Base-by-base conservation (phyloP, 1,140 invertebrate genomes). In the Aphis craccivora region DNA sequence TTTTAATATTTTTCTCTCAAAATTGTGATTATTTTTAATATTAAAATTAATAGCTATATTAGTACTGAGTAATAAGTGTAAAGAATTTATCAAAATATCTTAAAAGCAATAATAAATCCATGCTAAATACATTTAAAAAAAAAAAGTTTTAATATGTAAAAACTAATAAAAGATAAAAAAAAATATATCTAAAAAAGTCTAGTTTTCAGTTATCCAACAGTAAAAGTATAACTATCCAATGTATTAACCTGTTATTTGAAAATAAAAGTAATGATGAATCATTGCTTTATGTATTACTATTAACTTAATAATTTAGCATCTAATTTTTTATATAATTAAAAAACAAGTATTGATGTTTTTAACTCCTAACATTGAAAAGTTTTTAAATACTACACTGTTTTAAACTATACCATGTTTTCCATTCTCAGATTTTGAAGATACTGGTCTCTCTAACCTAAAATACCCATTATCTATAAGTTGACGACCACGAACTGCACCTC, bases 341-440 rank as follows among this genome's bases (percentile, higher is more conserved):
- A 30, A 60, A 30, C 9, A 60, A 60, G 9, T 11, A 30, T 60
- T 30, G 11, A 67, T 67, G 5, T n/a, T 67, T 67, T 14, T n/a
- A 67, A n/a, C 30, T 67, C 0, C 4, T 67, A n/a, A 67, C 1
- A 67, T n/a, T n/a, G 37, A 14, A 67, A 60, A n/a, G 30, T 67
- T 67, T 11, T 67, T 67, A n/a, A n/a, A 67, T 3, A 67, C 4
- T 67, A 3, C 30, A 60, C 55, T 30, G 11, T 60, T 30, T 30
- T 30, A 60, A 25, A 60, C 30, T 60, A n/a, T 91, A 91, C 90
- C 90, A 83, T 83, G 40, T 83, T 91, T 91, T 81, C 90, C 90
- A 45, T 0, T 81, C 23, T 22, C 23, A 2, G 22, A 37, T 48
- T 6, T 40, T 7, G 90, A 91, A 6, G 67, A 83, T 51, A 51